These are phyloP conservation scores for Clunio marinus DNA, from an alignment of 2,888 invertebrate species.

Conservation along the genomic window DNA sequence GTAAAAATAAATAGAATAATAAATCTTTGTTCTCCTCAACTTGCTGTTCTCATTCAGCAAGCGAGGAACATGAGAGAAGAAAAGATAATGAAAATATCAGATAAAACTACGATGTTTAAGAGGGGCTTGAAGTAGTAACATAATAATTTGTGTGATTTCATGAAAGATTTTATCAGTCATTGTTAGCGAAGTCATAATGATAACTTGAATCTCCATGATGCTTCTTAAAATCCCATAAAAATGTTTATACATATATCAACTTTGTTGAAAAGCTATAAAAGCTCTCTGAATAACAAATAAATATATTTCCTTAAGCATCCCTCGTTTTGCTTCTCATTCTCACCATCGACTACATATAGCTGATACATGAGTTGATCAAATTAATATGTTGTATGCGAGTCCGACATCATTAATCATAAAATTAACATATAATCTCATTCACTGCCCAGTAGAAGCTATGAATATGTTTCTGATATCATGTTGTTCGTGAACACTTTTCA, in stretches of 20 bases:
- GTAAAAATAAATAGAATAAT: constrained; percentile 38
- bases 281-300: too few species aligned
- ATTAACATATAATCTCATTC: neutral
- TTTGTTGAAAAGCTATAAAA: too few species aligned
- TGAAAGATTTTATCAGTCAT: too few species aligned
- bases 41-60: too few species aligned
- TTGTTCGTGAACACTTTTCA: neutral
- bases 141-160: neutral
- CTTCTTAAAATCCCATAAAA: too few species aligned
- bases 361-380: constrained; percentile 6
- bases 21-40: constrained; percentile 19
- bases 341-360: neutral
- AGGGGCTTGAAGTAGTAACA: neutral
- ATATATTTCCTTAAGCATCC: too few species aligned
- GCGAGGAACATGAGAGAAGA: neutral
- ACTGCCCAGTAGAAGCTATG: neutral
- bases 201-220: too few species aligned
- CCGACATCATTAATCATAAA: constrained; percentile 37
- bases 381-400: constrained; percentile 27
- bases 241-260: too few species aligned
- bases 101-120: neutral
- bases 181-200: too few species aligned
- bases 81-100: constrained; percentile 4
- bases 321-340: neutral
- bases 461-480: constrained; percentile 24